A percentile compares a stretch with the other conserved stretches of the same genome.
These are phyloP conservation scores for Hofmannophila pseudospretella DNA, from an alignment of 2,888 invertebrate genomes.

Conservation along the genomic window DNA sequence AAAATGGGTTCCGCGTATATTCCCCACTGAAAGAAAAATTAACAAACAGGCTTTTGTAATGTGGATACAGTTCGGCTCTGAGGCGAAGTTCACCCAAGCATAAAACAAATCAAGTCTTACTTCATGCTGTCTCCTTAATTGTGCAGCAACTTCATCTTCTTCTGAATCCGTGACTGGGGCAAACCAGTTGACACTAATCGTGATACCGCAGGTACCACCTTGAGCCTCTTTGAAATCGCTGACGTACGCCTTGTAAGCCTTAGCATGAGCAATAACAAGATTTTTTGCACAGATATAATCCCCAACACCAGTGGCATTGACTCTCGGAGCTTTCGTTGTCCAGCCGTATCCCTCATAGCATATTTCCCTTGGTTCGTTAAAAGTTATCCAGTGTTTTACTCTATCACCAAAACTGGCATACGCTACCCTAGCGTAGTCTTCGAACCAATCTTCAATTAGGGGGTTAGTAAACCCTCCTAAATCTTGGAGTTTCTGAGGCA, in stretches of 20 bases:
- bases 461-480: constrained; percentile 68
- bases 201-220: constrained; percentile 33
- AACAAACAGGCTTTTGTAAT: too few relatives aligned
- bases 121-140: constrained; percentile 27
- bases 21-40: constrained; percentile 41
- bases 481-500: constrained; percentile 66
- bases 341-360: constrained; percentile 56
- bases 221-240: constrained; percentile 35
- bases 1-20: constrained; percentile 64
- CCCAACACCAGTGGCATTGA: constrained; percentile 50
- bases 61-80: too few relatives aligned
- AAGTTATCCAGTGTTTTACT: constrained; percentile 72
- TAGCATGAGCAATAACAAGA: constrained; percentile 71
- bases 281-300: constrained; percentile 66
- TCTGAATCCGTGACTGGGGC: constrained; percentile 40
- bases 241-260: constrained; percentile 48
- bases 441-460: constrained; percentile 53
- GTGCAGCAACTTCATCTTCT: constrained; percentile 46
- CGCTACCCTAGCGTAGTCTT: constrained; percentile 54
- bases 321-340: constrained; percentile 32
- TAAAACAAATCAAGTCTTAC: too few relatives aligned
- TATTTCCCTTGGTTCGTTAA: constrained; percentile 68
- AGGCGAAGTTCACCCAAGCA: too few relatives aligned
- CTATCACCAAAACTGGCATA: constrained; percentile 58
- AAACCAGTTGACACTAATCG: constrained; percentile 31